Base-by-base conservation (phyloP, 2,888 invertebrate species). In the Sceliomorpha sp. region DNA sequence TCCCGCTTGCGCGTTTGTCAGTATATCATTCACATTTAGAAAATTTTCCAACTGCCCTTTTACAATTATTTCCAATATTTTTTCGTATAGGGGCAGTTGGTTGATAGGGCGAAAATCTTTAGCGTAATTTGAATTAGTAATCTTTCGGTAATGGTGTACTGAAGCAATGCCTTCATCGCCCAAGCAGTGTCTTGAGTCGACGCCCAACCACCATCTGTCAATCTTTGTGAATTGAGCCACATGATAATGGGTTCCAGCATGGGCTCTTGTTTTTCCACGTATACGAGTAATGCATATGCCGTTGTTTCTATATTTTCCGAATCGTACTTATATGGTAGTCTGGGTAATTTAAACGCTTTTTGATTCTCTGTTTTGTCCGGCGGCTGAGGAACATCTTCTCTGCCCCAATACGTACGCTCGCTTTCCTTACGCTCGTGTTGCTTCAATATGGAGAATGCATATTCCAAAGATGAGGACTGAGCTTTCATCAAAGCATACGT, bases 251-350 rank as follows among this genome's bases (percentile, higher is more conserved):
- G 92, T 81, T 97, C 96, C 60, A 95, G 93, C 77, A 93, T 91
- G 50, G 92, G 89, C 82, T 96, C 96, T 85, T 96, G 94, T 10
- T 96, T 91, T 20, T 94, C 94, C 69, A 96, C 96, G 84, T 97
- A 96, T 0, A 96, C 94, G 77, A 98, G 89, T 42, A 98, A 89
- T 0, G 96, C 98, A 86, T 97, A 98, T 0, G 98, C 95, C 0
- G 98, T 98, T 0, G 98, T 93, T 82, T 97, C 97, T 37, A 98
- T 94, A 86, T 98, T 98, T 83, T 95, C 94, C 0, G 96, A 93
- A 89, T 98, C 98, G 85, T 94, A 96, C 76, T 92, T 93, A 87
- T 97, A 96, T 0, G 97, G 96, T 60, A 96, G 89, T 0, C 98
- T 92, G 0, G 98, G 97, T 66, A 97, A 89, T 0, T 95, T 90